Base-by-base conservation (phyloP, 2,888 invertebrate species). In the Caenorhabditis sp. region DNA sequence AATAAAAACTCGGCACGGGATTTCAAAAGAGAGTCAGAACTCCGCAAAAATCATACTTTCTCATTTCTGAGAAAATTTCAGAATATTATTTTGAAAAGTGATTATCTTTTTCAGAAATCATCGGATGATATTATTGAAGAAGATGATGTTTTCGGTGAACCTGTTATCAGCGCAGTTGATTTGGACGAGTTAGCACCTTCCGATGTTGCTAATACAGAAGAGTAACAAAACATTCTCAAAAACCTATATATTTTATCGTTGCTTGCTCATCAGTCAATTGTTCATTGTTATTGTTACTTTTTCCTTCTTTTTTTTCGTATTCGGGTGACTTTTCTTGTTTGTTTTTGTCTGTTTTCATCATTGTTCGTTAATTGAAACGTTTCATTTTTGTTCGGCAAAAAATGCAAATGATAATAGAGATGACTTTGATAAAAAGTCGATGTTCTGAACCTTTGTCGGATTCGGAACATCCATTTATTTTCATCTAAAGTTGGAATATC, bases 71-170 rank as follows among this genome's bases (percentile, higher is more conserved):
- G 31, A 6, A 4, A 27, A 8, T 27, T 8, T 31, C 31, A 57
- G 17, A 17, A 12, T 10, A 27, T 4, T 14, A 57, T n/a, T 57
- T 17, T 17, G 54, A 54, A 5, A 17, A 5, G 31, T 14, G 21
- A 36, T 19, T 21, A 27, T 55, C 10, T 31, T 55, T n/a, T 55
- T 31, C 57, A 58, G 26, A 66, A 63, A 49, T 50, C 66, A 37
- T 57, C 66, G 23, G 37, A 36, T 3, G 71, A 66, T 17, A n/a
- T 71, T 24, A 57, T 67, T 12, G 76, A 73, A 53, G 62, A 72
- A 1, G 71, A 78, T 50, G 70, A 75, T 53, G 63, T 81, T 14
- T 78, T 81, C 53, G 81, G 81, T 37, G 81, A 81, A 21, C 58
- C 70, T 19, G 62, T 62, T 21, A 69, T 81, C n/a, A 37, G 64